phyloP scores from a whole-genome alignment of 2,888 invertebrate genomes.

The Biston betularia region DNA sequence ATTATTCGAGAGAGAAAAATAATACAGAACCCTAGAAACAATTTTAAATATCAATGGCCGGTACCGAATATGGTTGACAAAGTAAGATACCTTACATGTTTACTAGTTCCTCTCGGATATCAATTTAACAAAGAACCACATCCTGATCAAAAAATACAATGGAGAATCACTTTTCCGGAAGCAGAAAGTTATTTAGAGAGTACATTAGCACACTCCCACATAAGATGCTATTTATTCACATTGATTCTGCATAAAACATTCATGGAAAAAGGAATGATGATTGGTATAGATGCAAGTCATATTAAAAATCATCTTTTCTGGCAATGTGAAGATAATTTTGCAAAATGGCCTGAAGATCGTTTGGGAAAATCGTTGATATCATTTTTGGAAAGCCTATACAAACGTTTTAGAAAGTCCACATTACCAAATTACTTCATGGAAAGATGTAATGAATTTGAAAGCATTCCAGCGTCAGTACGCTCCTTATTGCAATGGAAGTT shows the following conservation, averaged over 20 bases:
- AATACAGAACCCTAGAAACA: slow-evolving; percentile 85
- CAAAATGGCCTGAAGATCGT: slow-evolving; percentile 91
- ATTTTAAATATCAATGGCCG: slow-evolving; percentile 89
- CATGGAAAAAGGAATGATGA: slow-evolving; percentile 88
- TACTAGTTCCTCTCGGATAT: slow-evolving; percentile 90
- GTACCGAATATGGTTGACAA: slow-evolving; percentile 88
- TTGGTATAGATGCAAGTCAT: slow-evolving; percentile 90
- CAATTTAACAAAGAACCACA: slow-evolving; percentile 87
- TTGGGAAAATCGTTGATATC: slow-evolving; percentile 89
- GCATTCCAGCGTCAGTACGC: slow-evolving; percentile 88
- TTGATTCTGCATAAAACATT: slow-evolving; percentile 90
- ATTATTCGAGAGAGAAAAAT: slow-evolving; percentile 85
- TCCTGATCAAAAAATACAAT: slow-evolving; percentile 89
- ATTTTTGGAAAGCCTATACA: slow-evolving; percentile 88
- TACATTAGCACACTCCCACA: slow-evolving; percentile 90
- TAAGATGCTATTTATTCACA: slow-evolving; percentile 89
- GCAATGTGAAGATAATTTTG: slow-evolving; percentile 91
- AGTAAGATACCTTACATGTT: slow-evolving; percentile 88
- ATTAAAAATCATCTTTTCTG: slow-evolving; percentile 91
- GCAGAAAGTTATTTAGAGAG: slow-evolving; percentile 92
- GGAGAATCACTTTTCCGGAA: slow-evolving; percentile 92
- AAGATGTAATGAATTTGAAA: slow-evolving; percentile 90
- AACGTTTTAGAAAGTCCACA: slow-evolving; percentile 86
- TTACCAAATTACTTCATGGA: slow-evolving; percentile 91
- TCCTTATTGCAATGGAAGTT: slow-evolving; percentile 88